Evolutionary conservation across 2,888 invertebrate species (phyloP), one percentile per base, ranked within the genome.

Genomic region (Pristionchus mayeri): DNA sequence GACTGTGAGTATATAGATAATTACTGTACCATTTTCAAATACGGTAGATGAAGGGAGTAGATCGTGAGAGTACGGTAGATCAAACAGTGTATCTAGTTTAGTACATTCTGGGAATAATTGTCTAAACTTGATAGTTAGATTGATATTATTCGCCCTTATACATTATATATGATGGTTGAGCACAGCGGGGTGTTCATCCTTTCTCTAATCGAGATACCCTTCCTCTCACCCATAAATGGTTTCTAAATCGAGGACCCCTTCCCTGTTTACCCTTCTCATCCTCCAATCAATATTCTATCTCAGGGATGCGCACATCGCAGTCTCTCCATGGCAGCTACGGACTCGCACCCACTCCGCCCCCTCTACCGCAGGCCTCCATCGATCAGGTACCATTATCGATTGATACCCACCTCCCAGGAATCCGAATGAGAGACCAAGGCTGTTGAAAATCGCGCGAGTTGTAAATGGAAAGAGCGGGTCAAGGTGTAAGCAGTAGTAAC

Each of bases 391-490:
- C 37, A 40, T 48, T 75, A 75, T 48, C 75, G 44, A 75, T 44
- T 75, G 21, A 67, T 40, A 24, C 75, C 75, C 40, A 1, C 44
- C 44, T 16, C 48, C 16, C 48, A 24, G 44, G n/a, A n/a, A 71
- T 40, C 37, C 37, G 40, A 48, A 24, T 75, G 44, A 40, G 75
- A 44, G 75, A 75, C 44, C 75, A 75, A 75, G 75, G 75, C 75
- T 75, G 75, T 75, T 7, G 75, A 75, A 75, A 75, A 75, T n/a
- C 67, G 67, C 21, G 67, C 37, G 67, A 67, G 67, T 67, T 67
- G 67, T 67, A 67, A 67, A 67, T 67, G 67, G 67, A 67, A 67
- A 67, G 67, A 67, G 44, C 34, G 75, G 75, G 75, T 75, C 75
- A 75, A 75, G 75, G 75, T 75, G 75, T 75, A 48, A 27, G 75